These are phyloP conservation scores for Tachina grossa DNA, from an alignment of 2,888 invertebrate species.

Conservation along the genomic window DNA sequence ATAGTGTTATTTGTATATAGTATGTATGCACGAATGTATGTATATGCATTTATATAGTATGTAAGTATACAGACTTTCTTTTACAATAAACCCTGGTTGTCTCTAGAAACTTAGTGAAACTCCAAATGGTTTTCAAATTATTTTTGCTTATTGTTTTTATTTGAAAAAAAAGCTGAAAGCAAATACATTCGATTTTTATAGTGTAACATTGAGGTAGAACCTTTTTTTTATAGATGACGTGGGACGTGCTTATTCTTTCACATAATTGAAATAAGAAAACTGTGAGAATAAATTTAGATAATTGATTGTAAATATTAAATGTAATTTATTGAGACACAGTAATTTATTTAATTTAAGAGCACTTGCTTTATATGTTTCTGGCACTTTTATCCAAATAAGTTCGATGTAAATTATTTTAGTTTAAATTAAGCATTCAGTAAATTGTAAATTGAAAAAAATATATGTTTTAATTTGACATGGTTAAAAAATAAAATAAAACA, in stretches of 20 bases:
- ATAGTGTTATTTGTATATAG: background rate
- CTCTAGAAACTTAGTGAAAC: background rate
- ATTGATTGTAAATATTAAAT: conserved; percentile 59
- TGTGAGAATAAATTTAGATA: background rate
- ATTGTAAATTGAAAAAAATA: conserved; percentile 29
- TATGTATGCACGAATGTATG: background rate
- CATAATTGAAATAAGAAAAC: background rate
- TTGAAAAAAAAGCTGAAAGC: background rate
- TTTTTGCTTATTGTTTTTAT: background rate
- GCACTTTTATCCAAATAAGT: conserved; percentile 38
- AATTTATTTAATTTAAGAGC: conserved; percentile 37
- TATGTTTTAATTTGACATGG: conserved; percentile 51
- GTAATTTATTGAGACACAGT: conserved; percentile 41
- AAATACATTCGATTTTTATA: background rate
- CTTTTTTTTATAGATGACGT: background rate
- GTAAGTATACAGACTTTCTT: conserved; percentile 11
- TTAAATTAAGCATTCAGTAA: conserved; percentile 51
- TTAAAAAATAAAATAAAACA: conserved; percentile 21
- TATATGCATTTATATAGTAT: background rate
- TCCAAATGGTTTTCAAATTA: background rate
- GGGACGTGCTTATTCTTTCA: background rate
- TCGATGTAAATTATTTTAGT: conserved; percentile 50
- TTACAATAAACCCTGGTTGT: background rate
- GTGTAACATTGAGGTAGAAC: background rate
- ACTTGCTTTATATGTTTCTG: conserved; percentile 40